Evolutionary conservation across 2,113 vertebrate species (phyloP).

Genomic region (Apodemus sylvaticus): DNA sequence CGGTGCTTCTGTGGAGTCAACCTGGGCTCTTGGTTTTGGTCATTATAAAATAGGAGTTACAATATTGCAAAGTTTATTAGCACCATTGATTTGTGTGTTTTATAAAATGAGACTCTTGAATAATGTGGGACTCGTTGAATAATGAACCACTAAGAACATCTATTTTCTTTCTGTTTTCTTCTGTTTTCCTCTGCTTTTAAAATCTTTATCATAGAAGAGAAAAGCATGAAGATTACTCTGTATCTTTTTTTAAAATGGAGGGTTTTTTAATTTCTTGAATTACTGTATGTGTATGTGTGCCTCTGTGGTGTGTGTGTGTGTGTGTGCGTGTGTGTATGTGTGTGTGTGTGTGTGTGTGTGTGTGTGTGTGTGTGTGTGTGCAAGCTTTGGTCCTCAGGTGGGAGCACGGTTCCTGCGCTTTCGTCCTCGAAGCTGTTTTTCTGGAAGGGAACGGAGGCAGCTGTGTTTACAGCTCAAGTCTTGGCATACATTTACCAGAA

Average conservation of each 20-base stretch:
- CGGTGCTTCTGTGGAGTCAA: conserved; percentile 45
- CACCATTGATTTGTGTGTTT: conserved; percentile 62
- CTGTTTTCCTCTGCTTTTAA: conserved; percentile 76
- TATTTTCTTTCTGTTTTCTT: conserved; percentile 82
- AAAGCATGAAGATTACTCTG: conserved; percentile 55
- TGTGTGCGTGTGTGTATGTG: background rate
- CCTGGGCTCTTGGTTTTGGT: conserved; percentile 72
- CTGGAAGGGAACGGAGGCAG: conserved; percentile 99
- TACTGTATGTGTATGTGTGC: background rate
- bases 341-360: background rate
- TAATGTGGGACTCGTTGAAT: conserved; percentile 56
- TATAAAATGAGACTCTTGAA: conserved; percentile 79
- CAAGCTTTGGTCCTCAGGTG: conserved; percentile 97
- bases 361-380: conserved; percentile 17
- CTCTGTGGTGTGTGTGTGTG: background rate
- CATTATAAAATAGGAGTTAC: conserved; percentile 58
- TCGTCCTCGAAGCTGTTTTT: conserved; percentile 99
- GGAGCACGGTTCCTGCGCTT: conserved; percentile 93
- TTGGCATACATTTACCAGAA: conserved; percentile 99
- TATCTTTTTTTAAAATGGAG: conserved; percentile 69
- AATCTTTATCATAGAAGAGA: conserved; percentile 76
- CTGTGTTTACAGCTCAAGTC: conserved; percentile 99
- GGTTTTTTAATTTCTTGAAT: conserved; percentile 83
- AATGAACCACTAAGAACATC: conserved; percentile 81
- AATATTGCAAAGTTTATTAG: conserved; percentile 61